Evolutionary conservation across 2,113 vertebrate species (phyloP), one percentile per base, ranked within the genome.

Genomic region (Lagopus muta): DNA sequence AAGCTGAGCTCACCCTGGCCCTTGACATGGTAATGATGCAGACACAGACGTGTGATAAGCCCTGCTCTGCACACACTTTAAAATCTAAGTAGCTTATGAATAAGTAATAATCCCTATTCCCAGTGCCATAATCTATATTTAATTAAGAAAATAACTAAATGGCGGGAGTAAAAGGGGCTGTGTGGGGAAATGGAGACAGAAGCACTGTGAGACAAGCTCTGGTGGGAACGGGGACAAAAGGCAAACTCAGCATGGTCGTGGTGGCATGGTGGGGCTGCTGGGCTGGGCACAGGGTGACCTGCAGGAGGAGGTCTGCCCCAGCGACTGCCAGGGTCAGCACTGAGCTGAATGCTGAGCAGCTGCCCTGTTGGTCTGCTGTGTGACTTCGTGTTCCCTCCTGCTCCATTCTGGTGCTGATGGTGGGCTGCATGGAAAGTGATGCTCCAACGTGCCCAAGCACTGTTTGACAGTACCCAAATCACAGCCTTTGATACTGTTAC

Each of bases 81-180:
- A 86, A 90, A 93, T 76, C 86, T 88, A 94, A 92, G 90, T 79
- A 82, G 47, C 24, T 92, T 94, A 95, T 95, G 88, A 94, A 92
- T 95, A 94, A 97, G 93, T 96, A 91, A 96, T 88, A 45, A 74
- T 48, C 57, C 61, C 69, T 76, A 85, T 94, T 94, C 96, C 92
- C 69, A 52, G 48, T 83, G 65, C 89, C 91, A 92, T 93, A 95
- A 89, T 96, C 94, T 95, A 94, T 96, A 95, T 81, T 82, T 95
- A 96, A 93, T 94, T 96, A 97, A 78, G 88, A 90, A 95, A 95
- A 96, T 94, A 93, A 86, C 96, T 92, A 86, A 95, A 96, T 6
- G 24, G 61, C 73, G 92, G 61, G 82, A 89, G 69, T 74, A 57
- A 65, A 77, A 67, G 25, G 42, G 64, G 61, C 86, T 92, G 47